Percentiles rank a stretch among this genome's conserved stretches.
Conservation (phyloP, 2,888 invertebrate genomes). For the Colletes collaris region DNA sequence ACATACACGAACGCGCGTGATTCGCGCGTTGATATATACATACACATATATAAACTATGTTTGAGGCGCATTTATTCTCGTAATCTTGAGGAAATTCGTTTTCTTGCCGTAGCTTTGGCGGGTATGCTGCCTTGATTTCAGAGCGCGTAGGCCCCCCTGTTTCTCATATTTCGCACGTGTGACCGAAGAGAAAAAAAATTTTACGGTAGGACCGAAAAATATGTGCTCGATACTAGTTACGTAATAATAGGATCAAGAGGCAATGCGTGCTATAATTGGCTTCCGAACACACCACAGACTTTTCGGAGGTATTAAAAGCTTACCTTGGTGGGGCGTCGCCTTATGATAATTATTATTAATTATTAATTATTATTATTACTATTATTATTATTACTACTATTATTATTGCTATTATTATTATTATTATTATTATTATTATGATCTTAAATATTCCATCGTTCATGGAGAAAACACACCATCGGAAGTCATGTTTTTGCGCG, state of each 20-base stretch:
- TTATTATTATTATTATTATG: conserved; percentile 42
- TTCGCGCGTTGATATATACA: no score
- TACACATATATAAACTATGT: conserved; percentile 16
- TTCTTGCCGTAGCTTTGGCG: conserved; percentile 39
- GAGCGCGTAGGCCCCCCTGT: conserved; percentile 60
- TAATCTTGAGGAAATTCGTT: conserved; percentile 17
- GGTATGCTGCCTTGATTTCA: conserved; percentile 49
- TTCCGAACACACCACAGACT: conserved; percentile 58
- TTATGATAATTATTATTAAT: conserved; percentile 50
- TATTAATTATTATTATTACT: conserved; percentile 28
- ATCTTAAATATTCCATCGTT: conserved; percentile 65
- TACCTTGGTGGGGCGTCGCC: conserved; percentile 64
- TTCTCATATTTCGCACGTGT: conserved; percentile 68
- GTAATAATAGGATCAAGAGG: conserved; percentile 67
- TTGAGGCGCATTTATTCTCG: conserved; percentile 54
- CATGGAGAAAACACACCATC: conserved; percentile 44
- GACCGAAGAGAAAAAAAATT: conserved; percentile 56
- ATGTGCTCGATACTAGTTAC: conserved; percentile 69
- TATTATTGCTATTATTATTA: conserved; percentile 25
- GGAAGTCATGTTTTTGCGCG: conserved; percentile 67
- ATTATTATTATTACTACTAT: conserved; percentile 13
- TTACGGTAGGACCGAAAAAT: conserved; percentile 64
- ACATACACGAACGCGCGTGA: no score
- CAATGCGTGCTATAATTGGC: conserved; percentile 68
- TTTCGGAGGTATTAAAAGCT: conserved; percentile 56